A percentile compares a stretch with the other conserved stretches of the same genome.
Conservation (phyloP, 2,113 vertebrate genomes). For the Lophura nycthemera region DNA sequence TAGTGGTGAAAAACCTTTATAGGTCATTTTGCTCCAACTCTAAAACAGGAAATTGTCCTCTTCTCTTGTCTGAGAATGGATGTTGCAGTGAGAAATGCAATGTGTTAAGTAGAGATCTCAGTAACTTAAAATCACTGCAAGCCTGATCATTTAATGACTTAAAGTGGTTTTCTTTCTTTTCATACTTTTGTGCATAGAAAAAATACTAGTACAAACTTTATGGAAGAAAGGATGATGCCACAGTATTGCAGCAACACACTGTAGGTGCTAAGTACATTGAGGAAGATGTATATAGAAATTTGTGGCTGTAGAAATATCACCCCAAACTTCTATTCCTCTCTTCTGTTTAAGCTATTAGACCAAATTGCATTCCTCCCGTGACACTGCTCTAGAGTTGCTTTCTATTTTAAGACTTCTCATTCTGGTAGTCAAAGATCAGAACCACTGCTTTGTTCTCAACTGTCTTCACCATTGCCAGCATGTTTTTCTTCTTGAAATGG, state of each 20-base stretch:
- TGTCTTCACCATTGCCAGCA: not conserved
- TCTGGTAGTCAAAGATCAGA: constrained; percentile 3
- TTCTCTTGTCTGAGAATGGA: not conserved
- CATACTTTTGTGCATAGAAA: not conserved
- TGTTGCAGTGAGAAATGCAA: not conserved
- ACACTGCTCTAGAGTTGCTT: not conserved
- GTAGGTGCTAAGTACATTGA: not conserved
- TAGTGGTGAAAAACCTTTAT: not conserved
- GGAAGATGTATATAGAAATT: not conserved
- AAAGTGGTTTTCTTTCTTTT: not conserved
- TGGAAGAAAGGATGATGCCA: not conserved
- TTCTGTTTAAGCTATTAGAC: not conserved
- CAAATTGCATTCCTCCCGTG: not conserved
- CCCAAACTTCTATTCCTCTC: not conserved
- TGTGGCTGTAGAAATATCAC: not conserved
- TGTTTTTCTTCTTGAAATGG: not conserved
- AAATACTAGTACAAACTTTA: not conserved
- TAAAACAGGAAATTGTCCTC: not conserved
- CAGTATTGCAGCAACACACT: not conserved
- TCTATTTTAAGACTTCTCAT: constrained; percentile 3
- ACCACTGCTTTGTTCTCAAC: not conserved
- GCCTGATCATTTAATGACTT: not conserved
- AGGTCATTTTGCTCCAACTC: not conserved
- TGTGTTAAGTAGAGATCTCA: not conserved
- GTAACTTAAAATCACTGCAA: not conserved